Conservation (phyloP, 2,888 invertebrate genomes). For the Hemithea aestivaria region DNA sequence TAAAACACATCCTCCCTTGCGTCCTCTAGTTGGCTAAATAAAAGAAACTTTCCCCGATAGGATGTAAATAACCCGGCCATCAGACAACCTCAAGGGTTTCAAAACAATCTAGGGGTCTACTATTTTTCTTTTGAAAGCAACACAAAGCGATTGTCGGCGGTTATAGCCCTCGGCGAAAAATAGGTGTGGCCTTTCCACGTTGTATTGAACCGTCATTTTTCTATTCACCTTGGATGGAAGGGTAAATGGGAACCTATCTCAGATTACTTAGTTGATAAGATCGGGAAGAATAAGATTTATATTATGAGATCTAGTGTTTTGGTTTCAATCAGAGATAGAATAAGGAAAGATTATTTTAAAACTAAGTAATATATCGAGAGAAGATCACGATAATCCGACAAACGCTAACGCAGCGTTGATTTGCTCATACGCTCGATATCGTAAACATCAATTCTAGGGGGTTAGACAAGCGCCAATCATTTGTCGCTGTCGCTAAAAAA, state of each 20-base stretch:
- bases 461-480: no score
- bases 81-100: constrained; percentile 61
- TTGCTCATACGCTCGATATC: no score
- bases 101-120: constrained; percentile 59
- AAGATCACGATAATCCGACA: no score
- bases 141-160: constrained; percentile 64
- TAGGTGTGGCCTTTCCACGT: constrained; percentile 43
- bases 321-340: no score
- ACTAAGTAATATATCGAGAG: no score
- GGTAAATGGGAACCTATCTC: constrained; percentile 21
- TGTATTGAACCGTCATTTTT: constrained; percentile 40
- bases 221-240: constrained; percentile 33
- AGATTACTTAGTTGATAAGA: no score
- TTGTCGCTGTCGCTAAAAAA: no score
- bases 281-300: no score
- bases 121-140: constrained; percentile 59
- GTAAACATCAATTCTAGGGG: no score
- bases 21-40: constrained; percentile 38
- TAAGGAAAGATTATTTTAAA: no score
- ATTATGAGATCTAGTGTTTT: no score
- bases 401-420: no score
- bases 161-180: constrained; percentile 54
- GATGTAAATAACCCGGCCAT: constrained; percentile 60
- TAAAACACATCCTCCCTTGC: constrained; percentile 37
- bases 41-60: constrained; percentile 48